Evolutionary conservation across 2,888 invertebrate genomes (phyloP).

Genomic region (Brachypalpus laphriformis): DNA sequence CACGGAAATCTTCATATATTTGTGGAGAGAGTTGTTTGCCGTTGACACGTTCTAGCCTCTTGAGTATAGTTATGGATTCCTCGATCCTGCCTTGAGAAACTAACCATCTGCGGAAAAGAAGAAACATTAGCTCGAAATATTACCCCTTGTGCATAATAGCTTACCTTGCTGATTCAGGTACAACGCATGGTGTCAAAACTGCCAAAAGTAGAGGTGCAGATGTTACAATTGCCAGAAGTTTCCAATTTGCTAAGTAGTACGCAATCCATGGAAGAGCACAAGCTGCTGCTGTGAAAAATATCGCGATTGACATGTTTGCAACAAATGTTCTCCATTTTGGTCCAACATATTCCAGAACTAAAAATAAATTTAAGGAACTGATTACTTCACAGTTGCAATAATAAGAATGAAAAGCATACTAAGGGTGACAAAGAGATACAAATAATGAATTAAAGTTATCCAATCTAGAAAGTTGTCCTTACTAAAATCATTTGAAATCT

Average conservation of each 20-base stretch:
- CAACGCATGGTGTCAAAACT: conserved; percentile 88
- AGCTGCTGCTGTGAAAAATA: conserved; percentile 93
- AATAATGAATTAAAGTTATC: too few species aligned
- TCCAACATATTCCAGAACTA: conserved; percentile 94
- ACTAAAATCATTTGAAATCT: too few species aligned
- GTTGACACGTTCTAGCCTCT: conserved; percentile 91
- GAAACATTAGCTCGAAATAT: neutral
- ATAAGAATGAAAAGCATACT: too few species aligned
- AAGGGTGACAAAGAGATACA: too few species aligned
- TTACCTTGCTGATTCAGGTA: conserved; percentile 93
- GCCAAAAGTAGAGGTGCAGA: conserved; percentile 90
- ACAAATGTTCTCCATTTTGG: conserved; percentile 95
- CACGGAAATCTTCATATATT: conserved; percentile 87
- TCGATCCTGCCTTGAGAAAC: conserved; percentile 93
- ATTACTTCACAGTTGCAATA: neutral
- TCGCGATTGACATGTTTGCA: conserved; percentile 94
- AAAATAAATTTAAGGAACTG: conserved; percentile 75
- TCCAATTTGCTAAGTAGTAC: conserved; percentile 91
- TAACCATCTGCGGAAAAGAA: conserved; percentile 86
- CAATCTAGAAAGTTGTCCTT: too few species aligned
- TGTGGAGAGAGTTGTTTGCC: conserved; percentile 89
- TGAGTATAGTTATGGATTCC: conserved; percentile 90
- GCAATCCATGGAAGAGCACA: conserved; percentile 93
- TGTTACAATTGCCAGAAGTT: conserved; percentile 89
- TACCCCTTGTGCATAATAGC: neutral